These are phyloP conservation scores for Microctonus brassicae DNA, from an alignment of 2,888 invertebrate species.

Conservation along the genomic window DNA sequence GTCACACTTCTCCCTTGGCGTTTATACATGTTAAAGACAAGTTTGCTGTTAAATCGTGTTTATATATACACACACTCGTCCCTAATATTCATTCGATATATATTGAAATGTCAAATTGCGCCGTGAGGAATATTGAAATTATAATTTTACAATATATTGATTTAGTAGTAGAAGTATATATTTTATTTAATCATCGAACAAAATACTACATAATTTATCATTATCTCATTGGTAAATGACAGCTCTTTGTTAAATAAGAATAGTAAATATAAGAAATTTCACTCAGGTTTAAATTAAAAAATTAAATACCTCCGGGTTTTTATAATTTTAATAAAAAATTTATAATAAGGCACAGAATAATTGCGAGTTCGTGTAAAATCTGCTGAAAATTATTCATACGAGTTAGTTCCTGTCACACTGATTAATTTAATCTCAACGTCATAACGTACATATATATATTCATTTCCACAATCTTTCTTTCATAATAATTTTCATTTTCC, in stretches of 20 bases:
- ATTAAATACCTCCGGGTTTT: too few species aligned
- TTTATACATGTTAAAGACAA: slow-evolving; percentile 36
- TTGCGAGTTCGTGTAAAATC: not conserved
- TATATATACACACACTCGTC: not conserved
- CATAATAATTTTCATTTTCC: too few species aligned
- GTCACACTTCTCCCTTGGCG: slow-evolving; percentile 24
- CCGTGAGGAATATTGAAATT: not conserved
- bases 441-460: not conserved
- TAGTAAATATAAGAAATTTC: not conserved
- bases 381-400: not conserved
- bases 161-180: not conserved
- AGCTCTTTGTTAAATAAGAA: not conserved
- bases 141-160: not conserved
- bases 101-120: not conserved
- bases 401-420: not conserved
- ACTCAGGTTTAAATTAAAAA: not conserved
- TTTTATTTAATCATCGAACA: not conserved
- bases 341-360: not conserved
- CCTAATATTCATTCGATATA: not conserved
- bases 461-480: too few species aligned
- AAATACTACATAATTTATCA: not conserved
- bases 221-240: not conserved
- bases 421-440: not conserved
- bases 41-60: not conserved
- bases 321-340: not conserved